These are phyloP conservation scores for Kryptolebias ocellatus DNA, from an alignment of 2,797 vertebrate genomes.

Conservation along the genomic window DNA sequence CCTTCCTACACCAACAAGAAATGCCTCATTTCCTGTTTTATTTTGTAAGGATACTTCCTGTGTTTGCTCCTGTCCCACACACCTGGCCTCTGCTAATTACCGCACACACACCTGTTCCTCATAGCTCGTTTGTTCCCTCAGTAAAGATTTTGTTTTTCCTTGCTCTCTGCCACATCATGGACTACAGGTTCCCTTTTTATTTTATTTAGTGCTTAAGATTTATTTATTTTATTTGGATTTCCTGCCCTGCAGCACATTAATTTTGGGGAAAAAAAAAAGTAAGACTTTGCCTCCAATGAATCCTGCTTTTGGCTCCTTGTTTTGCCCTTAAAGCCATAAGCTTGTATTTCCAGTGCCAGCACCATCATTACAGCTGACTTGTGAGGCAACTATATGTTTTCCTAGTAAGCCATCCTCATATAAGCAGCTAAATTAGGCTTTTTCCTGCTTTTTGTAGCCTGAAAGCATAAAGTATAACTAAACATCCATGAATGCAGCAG, in stretches of 20 bases:
- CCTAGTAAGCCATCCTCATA: background rate
- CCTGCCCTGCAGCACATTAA: background rate
- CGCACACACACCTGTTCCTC: no score
- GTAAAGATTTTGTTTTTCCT: no score
- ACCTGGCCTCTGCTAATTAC: no score
- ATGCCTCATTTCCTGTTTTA: no score
- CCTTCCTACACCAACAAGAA: no score
- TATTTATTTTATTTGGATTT: background rate
- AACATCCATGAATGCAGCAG: slow-evolving; percentile 9
- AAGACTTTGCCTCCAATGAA: background rate
- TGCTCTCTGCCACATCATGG: no score
- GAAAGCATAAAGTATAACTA: background rate
- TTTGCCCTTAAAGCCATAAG: background rate
- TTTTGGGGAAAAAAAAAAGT: background rate
- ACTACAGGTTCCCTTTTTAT: no score
- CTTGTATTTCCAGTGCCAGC: background rate
- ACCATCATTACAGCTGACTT: background rate
- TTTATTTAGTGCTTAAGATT: background rate
- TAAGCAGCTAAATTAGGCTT: background rate
- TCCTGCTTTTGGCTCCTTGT: background rate
- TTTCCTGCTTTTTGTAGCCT: background rate
- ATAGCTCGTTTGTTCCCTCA: no score
- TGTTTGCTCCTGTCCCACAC: no score
- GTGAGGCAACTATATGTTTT: background rate
- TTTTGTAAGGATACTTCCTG: no score